phyloP scores from a whole-genome alignment of 2,797 vertebrate species.

The Gymnoscopelus microlampas region DNA sequence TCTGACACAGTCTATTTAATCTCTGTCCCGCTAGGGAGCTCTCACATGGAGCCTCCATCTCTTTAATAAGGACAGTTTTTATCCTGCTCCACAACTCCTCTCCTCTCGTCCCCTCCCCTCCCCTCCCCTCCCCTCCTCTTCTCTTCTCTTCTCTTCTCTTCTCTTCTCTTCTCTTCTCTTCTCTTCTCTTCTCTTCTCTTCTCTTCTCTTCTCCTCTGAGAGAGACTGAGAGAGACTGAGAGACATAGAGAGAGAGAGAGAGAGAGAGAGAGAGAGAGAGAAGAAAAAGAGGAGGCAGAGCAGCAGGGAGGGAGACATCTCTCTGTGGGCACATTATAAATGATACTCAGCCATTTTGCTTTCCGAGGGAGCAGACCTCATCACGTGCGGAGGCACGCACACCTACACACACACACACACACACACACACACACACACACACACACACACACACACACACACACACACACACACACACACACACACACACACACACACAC shows the following conservation, averaged over 20 bases:
- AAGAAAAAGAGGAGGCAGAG: constrained; percentile 9
- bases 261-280: not conserved
- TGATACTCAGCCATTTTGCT: constrained; percentile 74
- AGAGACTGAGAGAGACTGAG: constrained; percentile 27
- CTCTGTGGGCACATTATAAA: constrained; percentile 80
- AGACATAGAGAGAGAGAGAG: not conserved
- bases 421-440: not conserved
- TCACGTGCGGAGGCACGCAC: not conserved
- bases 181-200: constrained; percentile 37
- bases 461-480: constrained; percentile 11
- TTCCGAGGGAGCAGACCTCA: constrained; percentile 50
- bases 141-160: constrained; percentile 41
- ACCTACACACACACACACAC: not conserved
- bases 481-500: constrained; percentile 26
- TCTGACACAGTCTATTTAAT: constrained; percentile 84
- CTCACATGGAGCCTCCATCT: constrained; percentile 74
- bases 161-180: constrained; percentile 44
- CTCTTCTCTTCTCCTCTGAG: constrained; percentile 47
- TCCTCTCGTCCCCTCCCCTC: constrained; percentile 37
- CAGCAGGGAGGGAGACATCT: constrained; percentile 43
- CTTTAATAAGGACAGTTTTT: constrained; percentile 83
- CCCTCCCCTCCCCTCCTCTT: constrained; percentile 48
- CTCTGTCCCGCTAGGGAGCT: constrained; percentile 80
- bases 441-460: not conserved
- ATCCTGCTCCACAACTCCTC: constrained; percentile 62